Conservation (phyloP, 2,113 vertebrate genomes). For the Lonchura striata region DNA sequence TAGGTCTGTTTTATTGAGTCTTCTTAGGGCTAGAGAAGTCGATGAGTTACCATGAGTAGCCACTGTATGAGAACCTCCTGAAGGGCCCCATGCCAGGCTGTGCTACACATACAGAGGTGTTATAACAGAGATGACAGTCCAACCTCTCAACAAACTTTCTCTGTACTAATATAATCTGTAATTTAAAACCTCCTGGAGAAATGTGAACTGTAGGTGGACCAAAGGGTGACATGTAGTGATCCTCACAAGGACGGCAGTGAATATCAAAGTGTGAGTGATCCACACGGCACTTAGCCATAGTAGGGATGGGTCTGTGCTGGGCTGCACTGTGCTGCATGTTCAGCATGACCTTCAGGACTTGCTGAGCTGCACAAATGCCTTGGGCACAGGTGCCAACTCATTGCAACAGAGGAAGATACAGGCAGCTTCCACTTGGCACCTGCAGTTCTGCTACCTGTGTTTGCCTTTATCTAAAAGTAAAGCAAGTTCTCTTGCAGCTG, state of each 20-base stretch:
- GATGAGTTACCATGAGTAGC: not conserved
- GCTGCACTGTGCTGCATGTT: not conserved
- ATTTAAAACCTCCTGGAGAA: not conserved
- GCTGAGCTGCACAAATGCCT: not conserved
- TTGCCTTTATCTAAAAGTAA: not conserved
- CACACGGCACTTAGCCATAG: fast-evolving
- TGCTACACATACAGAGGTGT: fast-evolving
- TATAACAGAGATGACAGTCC: not conserved
- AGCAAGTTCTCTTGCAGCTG: not conserved
- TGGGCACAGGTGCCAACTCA: not conserved
- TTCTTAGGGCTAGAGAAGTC: not conserved
- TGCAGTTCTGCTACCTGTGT: not conserved
- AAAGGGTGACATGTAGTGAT: not conserved
- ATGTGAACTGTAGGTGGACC: not conserved
- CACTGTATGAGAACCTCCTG: not conserved
- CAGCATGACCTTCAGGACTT: not conserved
- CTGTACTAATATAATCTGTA: not conserved
- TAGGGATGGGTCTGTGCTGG: not conserved
- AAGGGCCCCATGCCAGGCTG: not conserved
- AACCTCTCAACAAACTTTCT: not conserved
- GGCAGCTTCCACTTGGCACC: not conserved
- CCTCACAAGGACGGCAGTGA: not conserved
- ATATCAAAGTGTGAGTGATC: not conserved
- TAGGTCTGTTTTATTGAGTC: not conserved
- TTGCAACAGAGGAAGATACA: not conserved